Evolutionary conservation across 2,888 invertebrate genomes (phyloP).

Genomic region (Diogma glabrata): DNA sequence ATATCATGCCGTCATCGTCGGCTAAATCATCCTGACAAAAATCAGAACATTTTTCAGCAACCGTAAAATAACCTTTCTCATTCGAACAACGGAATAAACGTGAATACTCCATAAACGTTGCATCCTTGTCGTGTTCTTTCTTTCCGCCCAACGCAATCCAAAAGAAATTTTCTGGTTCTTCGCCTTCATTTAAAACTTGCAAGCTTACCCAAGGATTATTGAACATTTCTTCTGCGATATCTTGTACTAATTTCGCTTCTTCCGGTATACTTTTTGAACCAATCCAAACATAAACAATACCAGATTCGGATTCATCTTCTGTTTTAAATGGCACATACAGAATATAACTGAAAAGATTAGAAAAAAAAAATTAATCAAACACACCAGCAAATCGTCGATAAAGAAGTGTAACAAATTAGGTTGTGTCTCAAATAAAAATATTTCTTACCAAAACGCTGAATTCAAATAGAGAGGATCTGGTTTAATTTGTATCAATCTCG

Average conservation of each 20-base stretch:
- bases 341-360: slow-evolving; percentile 87
- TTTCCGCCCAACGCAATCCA: slow-evolving; percentile 92
- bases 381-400: slow-evolving; percentile 71
- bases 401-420: slow-evolving; percentile 92
- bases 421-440: slow-evolving; percentile 95
- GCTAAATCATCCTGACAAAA: slow-evolving; percentile 84
- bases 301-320: slow-evolving; percentile 61
- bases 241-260: slow-evolving; percentile 75
- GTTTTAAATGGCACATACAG: slow-evolving; percentile 87
- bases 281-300: slow-evolving; percentile 94
- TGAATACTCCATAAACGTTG: slow-evolving; percentile 85
- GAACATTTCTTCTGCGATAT: slow-evolving; percentile 88
- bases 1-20: slow-evolving; percentile 98
- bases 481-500: slow-evolving; percentile 80
- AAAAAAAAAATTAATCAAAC: too few species aligned
- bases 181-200: slow-evolving; percentile 81
- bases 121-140: slow-evolving; percentile 78
- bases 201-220: slow-evolving; percentile 68
- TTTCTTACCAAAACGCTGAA: too few species aligned
- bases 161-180: slow-evolving; percentile 97
- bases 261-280: slow-evolving; percentile 75
- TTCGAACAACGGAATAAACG: slow-evolving; percentile 96
- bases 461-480: slow-evolving; percentile 78
- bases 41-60: slow-evolving; percentile 86
- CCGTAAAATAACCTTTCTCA: slow-evolving; percentile 97